Evolutionary conservation across 2,888 invertebrate species (phyloP), one percentile per base, ranked within the genome.

Genomic region (Melitaea athalia): DNA sequence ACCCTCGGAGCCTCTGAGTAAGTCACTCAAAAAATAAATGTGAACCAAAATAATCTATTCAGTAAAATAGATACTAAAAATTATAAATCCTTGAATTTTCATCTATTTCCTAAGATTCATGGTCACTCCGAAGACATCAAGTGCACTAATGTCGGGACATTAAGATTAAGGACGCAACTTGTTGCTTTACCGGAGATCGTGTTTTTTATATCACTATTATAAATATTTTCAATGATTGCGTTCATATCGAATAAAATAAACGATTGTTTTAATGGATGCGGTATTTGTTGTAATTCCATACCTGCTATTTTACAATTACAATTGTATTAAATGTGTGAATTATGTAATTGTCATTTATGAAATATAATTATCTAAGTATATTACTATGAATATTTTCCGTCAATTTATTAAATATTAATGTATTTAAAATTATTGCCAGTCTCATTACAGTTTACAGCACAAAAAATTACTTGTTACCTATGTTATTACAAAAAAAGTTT

Each of bases 141-240:
- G 77, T 74, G 75, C 77, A 77, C 81, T 87, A 85, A 87, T 87
- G 86, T 82, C 79, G 72, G 75, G 78, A 79, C 86, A 89, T 89
- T 89, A 88, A 84, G 84, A 86, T 85, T 88, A 88, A 91, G 88
- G 89, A 89, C 90, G 81, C 78, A 82, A 81, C 84, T 81, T 84
- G 83, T 83, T 77, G 81, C 83, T 87, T 87, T 87, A 87, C 85
- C 82, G 79, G 86, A 86, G 89, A 86, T 86, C 86, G 82, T 85
- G 86, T 85, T 89, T 91, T 88, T 91, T 88, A 85, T 81, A 77
- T 74, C 79, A 81, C 85, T 84, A 88, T 87, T 88, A 89, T 87
- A 71, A 74, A 70, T 70, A 83, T 87, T 88, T 88, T 87, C 87
- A 88, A 88, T 84, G 84, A 81, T 78, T 76, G 77, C 74, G 75